Conservation (phyloP, 2,797 vertebrate genomes). For the Bovichtus variegatus region DNA sequence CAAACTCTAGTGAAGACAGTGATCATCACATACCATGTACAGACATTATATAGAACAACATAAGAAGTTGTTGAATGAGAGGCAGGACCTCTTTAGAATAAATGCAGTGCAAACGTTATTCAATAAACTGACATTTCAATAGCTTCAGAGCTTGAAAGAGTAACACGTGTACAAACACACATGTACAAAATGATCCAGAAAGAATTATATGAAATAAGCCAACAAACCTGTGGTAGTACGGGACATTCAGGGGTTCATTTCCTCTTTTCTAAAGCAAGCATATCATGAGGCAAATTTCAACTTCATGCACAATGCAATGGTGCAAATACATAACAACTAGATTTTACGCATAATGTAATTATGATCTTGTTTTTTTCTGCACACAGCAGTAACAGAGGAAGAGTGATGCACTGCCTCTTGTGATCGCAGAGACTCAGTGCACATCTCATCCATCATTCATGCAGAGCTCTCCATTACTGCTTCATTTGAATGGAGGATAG, state of each 20-base stretch:
- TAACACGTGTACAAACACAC: no score
- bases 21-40: no score
- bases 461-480: constrained; percentile 77
- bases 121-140: no score
- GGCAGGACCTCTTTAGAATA: background rate
- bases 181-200: no score
- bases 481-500: constrained; percentile 79
- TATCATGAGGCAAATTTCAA: background rate
- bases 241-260: background rate
- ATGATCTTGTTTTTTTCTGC: background rate
- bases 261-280: background rate
- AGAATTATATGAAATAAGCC: no score
- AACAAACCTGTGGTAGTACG: background rate
- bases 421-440: constrained; percentile 56
- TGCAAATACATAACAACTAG: background rate
- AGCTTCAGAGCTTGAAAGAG: background rate
- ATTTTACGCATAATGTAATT: background rate
- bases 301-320: background rate
- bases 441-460: constrained; percentile 83
- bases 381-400: background rate
- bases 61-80: no score
- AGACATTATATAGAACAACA: no score
- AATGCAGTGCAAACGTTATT: background rate
- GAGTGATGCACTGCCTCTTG: constrained; percentile 24
- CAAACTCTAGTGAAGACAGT: background rate